phyloP scores from a whole-genome alignment of 2,113 vertebrate genomes.

The Elanus axillaris region DNA sequence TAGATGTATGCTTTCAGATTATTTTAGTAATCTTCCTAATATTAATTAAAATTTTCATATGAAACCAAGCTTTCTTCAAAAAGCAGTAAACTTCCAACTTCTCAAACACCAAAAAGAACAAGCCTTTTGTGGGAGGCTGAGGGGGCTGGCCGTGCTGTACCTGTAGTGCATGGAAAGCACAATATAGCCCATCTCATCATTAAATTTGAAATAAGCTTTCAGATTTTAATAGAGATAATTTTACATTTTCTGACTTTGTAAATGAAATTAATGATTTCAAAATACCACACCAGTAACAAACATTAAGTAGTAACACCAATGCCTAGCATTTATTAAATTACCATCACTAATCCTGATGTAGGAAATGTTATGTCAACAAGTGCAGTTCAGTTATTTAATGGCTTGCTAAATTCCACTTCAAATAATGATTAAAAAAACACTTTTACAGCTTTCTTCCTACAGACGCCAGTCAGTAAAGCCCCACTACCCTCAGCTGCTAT shows the following conservation, averaged over 20 bases:
- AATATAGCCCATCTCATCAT: accelerated
- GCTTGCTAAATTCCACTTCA: neutral
- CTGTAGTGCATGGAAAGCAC: neutral
- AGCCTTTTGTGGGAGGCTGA: neutral
- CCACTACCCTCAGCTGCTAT: neutral
- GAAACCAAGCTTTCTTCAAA: neutral
- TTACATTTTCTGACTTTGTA: neutral
- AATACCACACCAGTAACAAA: neutral
- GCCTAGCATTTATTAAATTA: neutral
- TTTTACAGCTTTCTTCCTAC: neutral
- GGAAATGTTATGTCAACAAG: neutral
- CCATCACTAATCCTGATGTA: neutral
- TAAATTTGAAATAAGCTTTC: neutral
- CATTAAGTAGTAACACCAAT: neutral
- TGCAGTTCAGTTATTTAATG: neutral
- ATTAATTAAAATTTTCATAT: neutral
- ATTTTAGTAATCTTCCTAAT: neutral
- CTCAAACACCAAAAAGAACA: neutral
- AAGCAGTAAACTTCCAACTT: neutral
- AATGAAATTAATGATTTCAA: neutral
- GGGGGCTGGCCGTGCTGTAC: neutral
- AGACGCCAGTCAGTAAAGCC: neutral
- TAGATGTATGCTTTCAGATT: neutral
- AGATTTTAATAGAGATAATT: neutral
- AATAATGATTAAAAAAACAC: neutral